Base-by-base conservation (phyloP, 1,140 invertebrate genomes). In the Apolygus lucorum region DNA sequence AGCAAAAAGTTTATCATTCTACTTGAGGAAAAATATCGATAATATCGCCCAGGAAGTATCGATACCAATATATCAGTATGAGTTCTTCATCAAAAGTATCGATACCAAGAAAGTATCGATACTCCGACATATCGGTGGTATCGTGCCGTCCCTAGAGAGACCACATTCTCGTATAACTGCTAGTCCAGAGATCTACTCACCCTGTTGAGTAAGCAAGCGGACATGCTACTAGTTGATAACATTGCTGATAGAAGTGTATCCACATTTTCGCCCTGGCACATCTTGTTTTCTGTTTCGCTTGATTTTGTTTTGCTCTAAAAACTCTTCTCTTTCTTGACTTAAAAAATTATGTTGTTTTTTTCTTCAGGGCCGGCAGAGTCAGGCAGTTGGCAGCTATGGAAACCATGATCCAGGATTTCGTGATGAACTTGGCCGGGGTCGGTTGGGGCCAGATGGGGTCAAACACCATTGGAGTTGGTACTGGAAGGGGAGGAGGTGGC, bases 401-500 rank as follows among this genome's bases (percentile, higher is more conserved):
- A 71, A 81, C 81, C 76, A 74, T 85, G 71, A 79, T 86, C 68
- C 82, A 84, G 70, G 84, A 85, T 71, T 82, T 86, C 69, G 79
- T 86, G 67, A 76, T 84, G 21, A 85, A 85, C 79, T 76, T 86
- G 62, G 77, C 81, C 22, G 78, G 78, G 63, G 74, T 75, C 24
- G 75, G 75, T 24, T 74, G 78, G 62, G 72, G 74, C 1, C 24
- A 63, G 52, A 66, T 70, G 21, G 70, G 66, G 14, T 54, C 71
- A 1, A 63, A 63, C n/a, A 63, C 71, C 1, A 72, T 72, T 21
- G 68, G 71, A 0, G 66, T 72, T 27, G 71, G 71, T n/a, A 68
- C 62, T 13, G 65, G 64, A 28, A 17, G 71, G 8, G 49, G 66
- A 14, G 59, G 62, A 21, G 59, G 63, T 25, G 63, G 63, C 13